Evolutionary conservation across 2,888 invertebrate species (phyloP).

Genomic region (Chymomyza fuscimana): DNA sequence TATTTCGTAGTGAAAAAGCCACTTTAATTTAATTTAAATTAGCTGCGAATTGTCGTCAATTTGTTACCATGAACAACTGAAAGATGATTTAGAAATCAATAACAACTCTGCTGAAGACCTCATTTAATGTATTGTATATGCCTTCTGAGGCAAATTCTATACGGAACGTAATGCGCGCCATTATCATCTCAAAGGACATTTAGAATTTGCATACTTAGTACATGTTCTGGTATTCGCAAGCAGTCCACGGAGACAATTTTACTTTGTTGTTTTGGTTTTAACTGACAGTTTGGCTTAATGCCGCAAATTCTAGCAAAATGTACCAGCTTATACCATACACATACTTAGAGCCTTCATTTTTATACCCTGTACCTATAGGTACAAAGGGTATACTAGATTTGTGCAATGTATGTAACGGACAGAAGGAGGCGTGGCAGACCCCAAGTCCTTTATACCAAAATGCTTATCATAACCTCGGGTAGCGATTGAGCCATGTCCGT

Average conservation of each 20-base stretch:
- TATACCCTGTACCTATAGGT: too few relatives aligned
- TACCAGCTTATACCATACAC: neutral
- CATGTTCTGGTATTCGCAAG: constrained; percentile 29
- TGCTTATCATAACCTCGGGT: too few relatives aligned
- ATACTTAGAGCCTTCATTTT: neutral
- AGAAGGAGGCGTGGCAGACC: too few relatives aligned
- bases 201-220: constrained; percentile 62
- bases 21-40: constrained; percentile 49
- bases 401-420: too few relatives aligned
- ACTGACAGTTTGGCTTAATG: constrained; percentile 32
- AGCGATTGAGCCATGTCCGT: too few relatives aligned
- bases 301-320: constrained; percentile 12
- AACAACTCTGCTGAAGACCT: neutral
- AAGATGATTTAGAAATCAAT: constrained; percentile 41
- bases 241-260: constrained; percentile 50
- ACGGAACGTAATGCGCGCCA: constrained; percentile 43
- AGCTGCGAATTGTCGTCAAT: constrained; percentile 26
- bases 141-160: constrained; percentile 13
- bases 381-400: too few relatives aligned
- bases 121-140: neutral
- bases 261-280: constrained; percentile 40
- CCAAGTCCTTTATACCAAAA: too few relatives aligned
- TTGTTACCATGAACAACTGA: constrained; percentile 29
- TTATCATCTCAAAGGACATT: constrained; percentile 59
- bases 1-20: too few relatives aligned